Conservation (phyloP, 2,113 vertebrate species). For the Oenanthe melanoleuca region DNA sequence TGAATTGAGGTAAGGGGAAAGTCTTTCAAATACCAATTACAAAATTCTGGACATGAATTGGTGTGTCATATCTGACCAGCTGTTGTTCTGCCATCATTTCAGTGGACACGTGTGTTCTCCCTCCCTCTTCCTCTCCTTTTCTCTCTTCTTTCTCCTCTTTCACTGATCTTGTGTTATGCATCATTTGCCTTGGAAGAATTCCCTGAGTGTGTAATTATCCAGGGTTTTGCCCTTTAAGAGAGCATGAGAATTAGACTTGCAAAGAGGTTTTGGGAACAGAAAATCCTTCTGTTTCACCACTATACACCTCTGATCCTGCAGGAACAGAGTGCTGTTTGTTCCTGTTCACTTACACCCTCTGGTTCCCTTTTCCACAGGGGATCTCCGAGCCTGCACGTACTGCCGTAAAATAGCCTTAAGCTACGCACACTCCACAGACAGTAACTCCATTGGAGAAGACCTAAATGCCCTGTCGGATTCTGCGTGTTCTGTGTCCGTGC, state of each 20-base stretch:
- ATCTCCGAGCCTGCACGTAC: conserved; percentile 95
- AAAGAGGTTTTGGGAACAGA: conserved; percentile 39
- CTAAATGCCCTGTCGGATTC: conserved; percentile 90
- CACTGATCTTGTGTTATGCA: background rate
- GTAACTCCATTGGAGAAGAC: conserved; percentile 92
- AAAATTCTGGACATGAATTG: background rate
- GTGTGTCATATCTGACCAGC: background rate
- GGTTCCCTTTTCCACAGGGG: conserved; percentile 78
- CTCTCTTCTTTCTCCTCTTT: background rate
- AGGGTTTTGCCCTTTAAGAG: conserved; percentile 7
- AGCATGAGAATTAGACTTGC: background rate
- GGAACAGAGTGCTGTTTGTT: conserved; percentile 2
- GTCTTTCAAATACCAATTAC: background rate
- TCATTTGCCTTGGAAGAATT: background rate
- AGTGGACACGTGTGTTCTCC: background rate
- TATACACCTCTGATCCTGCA: conserved; percentile 5
- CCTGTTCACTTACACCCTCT: background rate
- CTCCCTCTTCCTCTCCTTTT: background rate
- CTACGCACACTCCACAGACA: conserved; percentile 94
- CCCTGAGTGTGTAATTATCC: background rate
- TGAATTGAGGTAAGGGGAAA: background rate
- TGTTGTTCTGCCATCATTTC: background rate
- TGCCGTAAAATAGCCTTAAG: conserved; percentile 95
- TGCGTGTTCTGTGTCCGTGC: conserved; percentile 81
- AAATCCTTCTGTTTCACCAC: conserved; percentile 1